Evolutionary conservation across 2,888 invertebrate genomes (phyloP), one percentile per base, ranked within the genome.

Genomic region (Fragum whitleyi): DNA sequence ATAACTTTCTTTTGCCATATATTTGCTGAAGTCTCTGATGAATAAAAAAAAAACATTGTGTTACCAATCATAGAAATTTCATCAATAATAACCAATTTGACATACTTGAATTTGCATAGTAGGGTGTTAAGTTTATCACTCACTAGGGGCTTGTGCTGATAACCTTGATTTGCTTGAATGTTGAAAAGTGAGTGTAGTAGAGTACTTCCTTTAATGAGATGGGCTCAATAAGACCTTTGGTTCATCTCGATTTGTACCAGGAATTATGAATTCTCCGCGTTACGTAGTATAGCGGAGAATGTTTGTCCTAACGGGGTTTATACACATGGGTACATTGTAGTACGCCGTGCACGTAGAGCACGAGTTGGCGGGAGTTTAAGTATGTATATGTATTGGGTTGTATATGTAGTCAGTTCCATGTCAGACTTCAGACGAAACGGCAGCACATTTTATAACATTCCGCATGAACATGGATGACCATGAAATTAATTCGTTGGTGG

Each of bases 1-100:
- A 85, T 16, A 23, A 23, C 29, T 73, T 36, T 42, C 19, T 21
- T n/a, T 9, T 47, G 1, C 74, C 78, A 47, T 39, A 80, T 2
- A 86, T 59, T 51, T 85, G 61, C 42, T 80, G 61, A 5, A 85
- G 61, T 59, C 85, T 55, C 28, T 73, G 47, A 53, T 79, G 39
- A 21, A 85, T 47, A n/a, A 32, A 61, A 74, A 32, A 59, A 57
- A 16, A 85, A 78, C 79, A 83, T 74, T 28, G 36, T 32, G 32
- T 72, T 77, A 2, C 85, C 83, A 53, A 83, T 83, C 85, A 85
- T 83, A 39, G 79, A 83, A 79, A 9, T 36, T 71, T 85, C 85
- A 79, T 85, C 85, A 68, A 81, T 86, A 5, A 86, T 74, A n/a
- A n/a, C n/a, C n/a, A n/a, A n/a, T n/a, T n/a, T n/a, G n/a, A n/a